phyloP scores from a whole-genome alignment of 2,797 vertebrate species.

The Neopelma chrysocephalum region DNA sequence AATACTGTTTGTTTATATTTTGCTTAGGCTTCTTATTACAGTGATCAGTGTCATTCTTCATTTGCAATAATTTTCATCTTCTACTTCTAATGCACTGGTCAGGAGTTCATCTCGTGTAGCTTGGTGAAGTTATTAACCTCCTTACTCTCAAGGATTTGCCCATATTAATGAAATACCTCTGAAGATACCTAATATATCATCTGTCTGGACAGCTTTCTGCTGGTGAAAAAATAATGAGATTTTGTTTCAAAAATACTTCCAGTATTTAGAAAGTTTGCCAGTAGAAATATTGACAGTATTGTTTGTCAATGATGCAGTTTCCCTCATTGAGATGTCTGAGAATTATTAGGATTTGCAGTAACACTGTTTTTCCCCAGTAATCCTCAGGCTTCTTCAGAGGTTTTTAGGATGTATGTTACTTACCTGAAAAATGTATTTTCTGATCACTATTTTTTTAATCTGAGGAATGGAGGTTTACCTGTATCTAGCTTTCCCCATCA shows the following conservation, averaged over 20 bases:
- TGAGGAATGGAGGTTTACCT: background rate
- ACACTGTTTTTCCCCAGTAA: background rate
- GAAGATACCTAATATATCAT: background rate
- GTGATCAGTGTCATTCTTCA: background rate
- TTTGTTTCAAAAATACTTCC: background rate
- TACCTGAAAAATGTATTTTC: background rate
- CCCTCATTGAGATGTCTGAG: background rate
- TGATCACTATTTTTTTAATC: background rate
- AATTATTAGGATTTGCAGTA: background rate
- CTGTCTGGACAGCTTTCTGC: background rate
- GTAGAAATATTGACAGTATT: background rate
- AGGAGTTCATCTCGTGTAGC: background rate
- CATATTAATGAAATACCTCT: background rate
- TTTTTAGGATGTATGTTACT: background rate
- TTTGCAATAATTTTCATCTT: background rate
- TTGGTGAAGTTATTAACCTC: background rate
- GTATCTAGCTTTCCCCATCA: background rate
- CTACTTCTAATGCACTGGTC: background rate
- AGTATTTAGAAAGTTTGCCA: background rate
- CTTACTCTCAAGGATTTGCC: background rate
- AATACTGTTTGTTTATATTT: background rate
- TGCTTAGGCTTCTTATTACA: background rate
- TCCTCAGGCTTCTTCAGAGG: background rate
- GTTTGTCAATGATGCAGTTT: background rate
- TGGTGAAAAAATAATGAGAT: background rate